Percentiles rank a stretch among this genome's conserved stretches.
These are phyloP conservation scores for Conger conger DNA, from an alignment of 2,113 vertebrate species.

Conservation along the genomic window DNA sequence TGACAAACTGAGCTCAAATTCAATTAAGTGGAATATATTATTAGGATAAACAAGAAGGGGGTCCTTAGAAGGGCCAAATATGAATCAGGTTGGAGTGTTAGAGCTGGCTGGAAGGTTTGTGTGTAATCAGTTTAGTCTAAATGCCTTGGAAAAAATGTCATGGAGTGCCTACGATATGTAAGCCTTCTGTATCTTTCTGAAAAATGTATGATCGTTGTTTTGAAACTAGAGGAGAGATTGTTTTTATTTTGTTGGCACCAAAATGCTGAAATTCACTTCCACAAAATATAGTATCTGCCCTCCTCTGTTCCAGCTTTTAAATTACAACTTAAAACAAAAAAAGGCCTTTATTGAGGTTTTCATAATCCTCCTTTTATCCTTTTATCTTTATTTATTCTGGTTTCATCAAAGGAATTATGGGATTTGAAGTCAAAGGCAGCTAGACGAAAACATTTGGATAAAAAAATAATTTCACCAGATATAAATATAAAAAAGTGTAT, in stretches of 20 bases:
- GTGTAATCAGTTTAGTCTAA: background rate
- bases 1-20: slow-evolving; percentile 2
- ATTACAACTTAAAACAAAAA: too few species aligned
- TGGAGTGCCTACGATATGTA: background rate
- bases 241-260: too few species aligned
- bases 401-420: background rate
- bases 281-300: too few species aligned
- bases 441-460: background rate
- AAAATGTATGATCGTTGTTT: too few species aligned
- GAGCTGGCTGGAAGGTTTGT: background rate
- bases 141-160: background rate
- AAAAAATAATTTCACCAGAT: background rate
- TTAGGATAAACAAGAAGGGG: background rate
- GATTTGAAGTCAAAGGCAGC: background rate
- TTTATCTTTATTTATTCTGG: background rate
- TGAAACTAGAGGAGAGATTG: too few species aligned
- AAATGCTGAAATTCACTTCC: too few species aligned
- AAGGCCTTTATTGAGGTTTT: too few species aligned
- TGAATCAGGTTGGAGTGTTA: background rate
- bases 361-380: too few species aligned
- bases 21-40: background rate
- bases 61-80: background rate
- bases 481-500: background rate
- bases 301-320: too few species aligned
- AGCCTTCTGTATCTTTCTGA: too few species aligned